Evolutionary conservation across 2,113 vertebrate species (phyloP).

Genomic region (Perca schrenkii): DNA sequence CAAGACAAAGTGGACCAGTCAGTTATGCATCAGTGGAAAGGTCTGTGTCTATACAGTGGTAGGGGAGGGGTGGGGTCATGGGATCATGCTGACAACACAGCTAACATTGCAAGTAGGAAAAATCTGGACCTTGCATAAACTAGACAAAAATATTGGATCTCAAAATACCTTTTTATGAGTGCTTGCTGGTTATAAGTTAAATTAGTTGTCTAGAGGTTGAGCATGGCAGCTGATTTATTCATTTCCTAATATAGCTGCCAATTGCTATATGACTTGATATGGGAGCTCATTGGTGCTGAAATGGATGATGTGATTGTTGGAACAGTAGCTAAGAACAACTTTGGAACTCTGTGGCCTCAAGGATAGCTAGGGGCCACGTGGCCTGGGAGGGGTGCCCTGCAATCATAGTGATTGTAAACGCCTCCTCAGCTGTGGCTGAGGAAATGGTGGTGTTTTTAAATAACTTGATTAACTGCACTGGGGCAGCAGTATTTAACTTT

Average conservation of each 20-base stretch:
- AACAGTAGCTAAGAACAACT: constrained; percentile 45
- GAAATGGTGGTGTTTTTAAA: not conserved
- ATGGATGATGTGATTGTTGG: constrained; percentile 42
- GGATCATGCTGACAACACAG: constrained; percentile 19
- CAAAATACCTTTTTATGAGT: not conserved
- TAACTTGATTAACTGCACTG: constrained; percentile 1
- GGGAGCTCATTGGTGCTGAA: constrained; percentile 1
- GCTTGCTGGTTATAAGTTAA: not conserved
- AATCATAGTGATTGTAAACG: not conserved
- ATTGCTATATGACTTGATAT: constrained; percentile 5
- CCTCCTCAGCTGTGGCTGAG: constrained; percentile 1
- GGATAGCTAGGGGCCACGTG: constrained; percentile 5
- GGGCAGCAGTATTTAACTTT: constrained; percentile 1
- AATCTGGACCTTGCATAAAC: not conserved
- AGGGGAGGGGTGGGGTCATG: not conserved
- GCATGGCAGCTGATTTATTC: constrained; percentile 28
- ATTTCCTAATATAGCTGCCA: constrained; percentile 43
- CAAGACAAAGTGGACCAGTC: constrained; percentile 68
- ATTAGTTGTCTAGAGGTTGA: not conserved
- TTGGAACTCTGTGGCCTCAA: constrained; percentile 21
- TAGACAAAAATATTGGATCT: not conserved
- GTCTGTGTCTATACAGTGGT: constrained; percentile 23
- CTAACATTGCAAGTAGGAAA: not conserved
- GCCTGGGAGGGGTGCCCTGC: not conserved
- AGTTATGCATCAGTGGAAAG: constrained; percentile 39